Percentiles rank a stretch among this genome's conserved stretches.
These are phyloP conservation scores for Vidua chalybeata DNA, from an alignment of 2,113 vertebrate species.

Conservation along the genomic window DNA sequence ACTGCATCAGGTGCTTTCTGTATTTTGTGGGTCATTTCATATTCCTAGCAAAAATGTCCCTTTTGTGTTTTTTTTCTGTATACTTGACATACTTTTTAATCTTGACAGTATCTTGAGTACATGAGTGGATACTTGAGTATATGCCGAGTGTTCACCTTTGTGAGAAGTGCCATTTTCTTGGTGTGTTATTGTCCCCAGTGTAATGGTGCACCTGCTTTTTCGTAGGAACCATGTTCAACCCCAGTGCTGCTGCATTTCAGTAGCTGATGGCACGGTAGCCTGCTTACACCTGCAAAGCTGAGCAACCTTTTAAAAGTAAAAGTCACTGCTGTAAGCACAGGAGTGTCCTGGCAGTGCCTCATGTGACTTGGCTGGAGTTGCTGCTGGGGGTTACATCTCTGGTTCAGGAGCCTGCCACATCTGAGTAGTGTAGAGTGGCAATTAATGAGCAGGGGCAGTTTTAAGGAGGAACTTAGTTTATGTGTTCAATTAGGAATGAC, in stretches of 20 bases:
- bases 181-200: neutral
- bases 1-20: neutral
- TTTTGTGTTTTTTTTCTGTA: neutral
- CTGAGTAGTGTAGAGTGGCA: neutral
- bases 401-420: neutral
- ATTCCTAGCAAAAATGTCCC: neutral
- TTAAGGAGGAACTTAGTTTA: neutral
- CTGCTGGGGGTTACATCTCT: neutral
- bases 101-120: neutral
- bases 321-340: neutral
- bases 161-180: neutral
- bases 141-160: neutral
- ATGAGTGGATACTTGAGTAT: neutral
- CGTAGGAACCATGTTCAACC: fast-evolving
- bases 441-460: neutral
- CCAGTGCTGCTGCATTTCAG: neutral
- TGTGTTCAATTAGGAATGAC: neutral
- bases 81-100: neutral
- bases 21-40: neutral
- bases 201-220: neutral
- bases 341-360: neutral
- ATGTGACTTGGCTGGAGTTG: neutral
- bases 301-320: neutral
- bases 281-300: neutral
- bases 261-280: neutral